Evolutionary conservation across 2,113 vertebrate genomes (phyloP), one percentile per base, ranked within the genome.

Genomic region (Dascyllus trimaculatus): DNA sequence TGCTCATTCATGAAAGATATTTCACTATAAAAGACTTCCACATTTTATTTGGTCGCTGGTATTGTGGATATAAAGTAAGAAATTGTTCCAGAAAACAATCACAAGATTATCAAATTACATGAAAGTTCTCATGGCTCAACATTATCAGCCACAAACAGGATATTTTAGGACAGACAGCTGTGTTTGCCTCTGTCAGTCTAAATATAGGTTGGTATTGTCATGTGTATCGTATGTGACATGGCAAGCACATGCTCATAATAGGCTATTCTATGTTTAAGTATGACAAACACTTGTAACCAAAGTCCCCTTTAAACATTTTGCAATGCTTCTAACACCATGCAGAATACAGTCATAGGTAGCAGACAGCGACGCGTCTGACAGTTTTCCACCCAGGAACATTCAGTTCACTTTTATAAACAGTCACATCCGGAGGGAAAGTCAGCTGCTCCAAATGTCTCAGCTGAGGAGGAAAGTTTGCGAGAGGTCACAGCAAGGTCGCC

Each of bases 391-490:
- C 57, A 7, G 54, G 54, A 81, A 85, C 69, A 80, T 82, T 86
- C 71, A 35, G 69, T 88, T 48, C 73, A 38, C 48, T 64, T 71
- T 75, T 21, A 74, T 76, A 80, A 85, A 87, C 79, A 64, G 61
- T 64, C 53, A 56, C 48, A 80, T 87, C 48, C 25, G 7, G 61
- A 26, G 66, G 58, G 40, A 80, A 67, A 67, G 68, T 82, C 76
- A 80, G 62, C 84, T 85, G 67, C 65, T 71, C 59, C 58, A 21
- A 65, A 80, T 64, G 56, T 76, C 56, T 82, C 54, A 29, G 51
- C 46, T 18, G 7, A 63, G 68, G 71, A 74, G 49, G 43, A 71
- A 63, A 22, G 62, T 75, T 87, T 86, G 38, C 29, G 2, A 65
- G 40, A 85, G 54, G 60, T 78, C 84, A 81, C 53, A 6, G 43